Evolutionary conservation across 2,797 vertebrate genomes (phyloP), one percentile per base, ranked within the genome.

Genomic region (Gymnoscopelus microlampas): DNA sequence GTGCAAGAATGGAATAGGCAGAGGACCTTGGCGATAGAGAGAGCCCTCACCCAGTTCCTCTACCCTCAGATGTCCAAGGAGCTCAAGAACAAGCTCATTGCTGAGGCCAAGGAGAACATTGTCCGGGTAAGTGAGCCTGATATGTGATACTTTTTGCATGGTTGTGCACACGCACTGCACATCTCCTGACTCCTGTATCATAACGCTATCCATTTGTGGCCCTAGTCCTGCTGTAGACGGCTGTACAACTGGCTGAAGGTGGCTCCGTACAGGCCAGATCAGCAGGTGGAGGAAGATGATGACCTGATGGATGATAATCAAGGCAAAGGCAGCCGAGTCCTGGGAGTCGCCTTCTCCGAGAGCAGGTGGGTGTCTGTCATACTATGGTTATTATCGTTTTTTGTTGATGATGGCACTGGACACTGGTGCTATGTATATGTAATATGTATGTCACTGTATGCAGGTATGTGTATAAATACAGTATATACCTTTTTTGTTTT

Each of bases 1-100:
- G 98, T 99, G 71, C 98, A 99, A 75, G 98, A 99, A 85, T 99
- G 98, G 98, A 99, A 99, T 85, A 94, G 96, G 48, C 98, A 99
- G 89, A 95, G 98, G 70, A 98, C 95, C 0, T 89, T 99, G 90
- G 98, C 98, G 86, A 99, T 99, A 0, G 98, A 98, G 80, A 88
- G 96, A 47, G 73, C 97, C 5, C 94, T 99, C 78, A 96, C 93
- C 82, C 97, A 98, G 76, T 99, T 99, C 90, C 95, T 99, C 47
- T 99, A 99, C 0, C 96, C 96, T 44, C 98, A 99, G 92, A 99
- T 99, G 97, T 96, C 96, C 67, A 99, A 98, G 79, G 98, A 99
- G 73, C 91, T 99, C 47, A 98, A 97, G 87, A 98, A 96, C 87
- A 99, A 98, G 83, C 94, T 99, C 14, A 78, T 97, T 3, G 83